Base-by-base conservation (phyloP, 1,140 invertebrate species). In the Bombus fervidus region DNA sequence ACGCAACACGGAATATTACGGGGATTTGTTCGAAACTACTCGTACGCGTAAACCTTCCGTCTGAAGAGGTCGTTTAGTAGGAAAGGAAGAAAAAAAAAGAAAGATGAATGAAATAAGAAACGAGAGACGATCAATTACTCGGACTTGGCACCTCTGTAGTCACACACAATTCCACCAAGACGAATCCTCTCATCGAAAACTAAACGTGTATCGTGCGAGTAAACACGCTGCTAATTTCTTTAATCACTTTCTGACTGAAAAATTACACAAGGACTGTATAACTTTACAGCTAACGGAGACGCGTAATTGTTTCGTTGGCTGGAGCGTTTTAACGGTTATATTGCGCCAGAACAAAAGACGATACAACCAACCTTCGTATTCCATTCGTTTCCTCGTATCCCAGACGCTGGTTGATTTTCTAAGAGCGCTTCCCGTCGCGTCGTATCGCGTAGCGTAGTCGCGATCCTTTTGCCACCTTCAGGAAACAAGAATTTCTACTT, bases 1-100 rank as follows among this genome's bases (percentile, higher is more conserved):
- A 87, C 64, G 72, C 72, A 72, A 73, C 41, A 39, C 71, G 53
- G 53, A 80, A 88, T 87, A 88, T 88, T 87, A 87, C 57, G 41
- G 75, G 75, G 47, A 88, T 87, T 87, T 84, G 74, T 69, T 78
- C 68, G 39, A 78, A 76, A 53, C 43, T 13, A 9, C 5, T 10
- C 8, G 66, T 31, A 68, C 66, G 66, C 22, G 66, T 4, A 37
- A 68, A 68, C 34, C 34, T 68, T 37, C 18, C 18, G 31, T 25
- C 31, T 4, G 66, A 68, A 15, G 18, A 37, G 18, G 18, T 68
- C 31, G 18, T 68, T 68, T 68, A 37, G 15, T 9, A 13, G 8
- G 15, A 22, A 68, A 68, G 15, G 12, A n/a, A 62, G 25, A 12
- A 6, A 62, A 5, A 4, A 5, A 5, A n/a, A 13, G 25, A 31